Percentiles rank a stretch among this genome's conserved stretches.
phyloP scores from a whole-genome alignment of 2,797 vertebrate species.

The Valencia hispanica region DNA sequence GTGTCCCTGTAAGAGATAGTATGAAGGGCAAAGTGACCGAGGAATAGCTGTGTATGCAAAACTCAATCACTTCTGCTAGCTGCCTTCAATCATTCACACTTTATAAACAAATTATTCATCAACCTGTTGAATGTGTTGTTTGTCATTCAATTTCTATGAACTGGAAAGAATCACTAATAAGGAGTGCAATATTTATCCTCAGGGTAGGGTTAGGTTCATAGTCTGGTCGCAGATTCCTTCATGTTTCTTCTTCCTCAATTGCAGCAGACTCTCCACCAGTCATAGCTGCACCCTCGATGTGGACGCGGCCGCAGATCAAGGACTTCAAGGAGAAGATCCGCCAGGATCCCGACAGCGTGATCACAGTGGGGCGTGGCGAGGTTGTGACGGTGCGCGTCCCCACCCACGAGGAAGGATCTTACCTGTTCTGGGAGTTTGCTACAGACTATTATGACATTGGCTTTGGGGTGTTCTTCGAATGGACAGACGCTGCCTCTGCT shows the following conservation, averaged over 20 bases:
- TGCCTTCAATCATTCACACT: not conserved
- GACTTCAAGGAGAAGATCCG: constrained; percentile 99
- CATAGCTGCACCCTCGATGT: constrained; percentile 98
- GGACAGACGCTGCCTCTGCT: constrained; percentile 96
- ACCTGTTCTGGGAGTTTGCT: constrained; percentile 99
- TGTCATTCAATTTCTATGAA: not conserved
- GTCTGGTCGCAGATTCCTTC: not conserved
- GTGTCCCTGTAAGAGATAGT: not conserved
- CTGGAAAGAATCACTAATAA: not conserved
- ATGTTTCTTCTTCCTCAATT: not conserved
- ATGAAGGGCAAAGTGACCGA: not conserved
- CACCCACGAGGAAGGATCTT: constrained; percentile 97
- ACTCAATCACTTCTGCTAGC: not conserved
- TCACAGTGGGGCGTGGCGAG: constrained; percentile 97
- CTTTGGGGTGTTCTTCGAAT: constrained; percentile 99
- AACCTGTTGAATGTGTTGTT: not conserved
- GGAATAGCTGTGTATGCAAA: not conserved
- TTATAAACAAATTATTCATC: not conserved
- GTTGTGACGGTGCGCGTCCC: constrained; percentile 98
- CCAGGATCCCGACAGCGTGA: constrained; percentile 97
- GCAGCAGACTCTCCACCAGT: constrained; percentile 88
- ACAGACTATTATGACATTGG: constrained; percentile 99
- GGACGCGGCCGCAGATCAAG: constrained; percentile 98
- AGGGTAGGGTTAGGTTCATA: not conserved
- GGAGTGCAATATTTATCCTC: not conserved